These are phyloP conservation scores for Tenthredo notha DNA, from an alignment of 2,888 invertebrate genomes.

Conservation along the genomic window DNA sequence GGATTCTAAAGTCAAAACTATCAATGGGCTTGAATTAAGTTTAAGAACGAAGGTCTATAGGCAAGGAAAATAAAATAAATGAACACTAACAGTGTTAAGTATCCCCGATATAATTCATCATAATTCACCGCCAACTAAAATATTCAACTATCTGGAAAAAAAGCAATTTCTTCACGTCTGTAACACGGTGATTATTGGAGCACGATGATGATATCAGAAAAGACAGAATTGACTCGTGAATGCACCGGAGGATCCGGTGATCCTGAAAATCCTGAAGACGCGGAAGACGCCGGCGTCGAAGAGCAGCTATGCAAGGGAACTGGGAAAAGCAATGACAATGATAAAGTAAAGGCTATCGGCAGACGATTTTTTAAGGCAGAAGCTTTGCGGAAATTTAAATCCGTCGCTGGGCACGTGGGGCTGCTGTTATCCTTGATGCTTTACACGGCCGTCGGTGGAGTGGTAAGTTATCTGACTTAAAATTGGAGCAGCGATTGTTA, in stretches of 20 bases:
- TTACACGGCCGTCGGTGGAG: conserved; percentile 89
- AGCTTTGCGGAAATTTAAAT: conserved; percentile 80
- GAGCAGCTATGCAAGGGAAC: not conserved
- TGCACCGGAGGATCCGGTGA: conserved; percentile 55
- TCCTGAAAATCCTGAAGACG: conserved; percentile 24
- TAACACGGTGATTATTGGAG: not conserved
- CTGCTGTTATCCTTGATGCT: conserved; percentile 87
- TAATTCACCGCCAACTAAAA: not conserved
- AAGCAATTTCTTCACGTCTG: not conserved
- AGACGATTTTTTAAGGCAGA: conserved; percentile 52
- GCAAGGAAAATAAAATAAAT: not conserved
- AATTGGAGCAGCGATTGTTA: not conserved
- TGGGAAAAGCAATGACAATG: not conserved
- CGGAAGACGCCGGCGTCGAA: not conserved
- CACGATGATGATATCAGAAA: conserved; percentile 28
- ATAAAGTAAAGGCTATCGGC: not conserved
- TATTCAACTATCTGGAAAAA: not conserved
- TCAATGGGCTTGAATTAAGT: not conserved
- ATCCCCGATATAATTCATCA: not conserved
- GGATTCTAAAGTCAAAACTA: not conserved
- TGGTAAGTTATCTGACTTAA: conserved; percentile 82
- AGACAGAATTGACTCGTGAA: conserved; percentile 55
- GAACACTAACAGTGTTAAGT: not conserved
- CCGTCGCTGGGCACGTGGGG: conserved; percentile 86
- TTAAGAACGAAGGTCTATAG: not conserved